These are phyloP conservation scores for Trochalopteron elliotii DNA, from an alignment of 2,113 vertebrate species.

Conservation along the genomic window DNA sequence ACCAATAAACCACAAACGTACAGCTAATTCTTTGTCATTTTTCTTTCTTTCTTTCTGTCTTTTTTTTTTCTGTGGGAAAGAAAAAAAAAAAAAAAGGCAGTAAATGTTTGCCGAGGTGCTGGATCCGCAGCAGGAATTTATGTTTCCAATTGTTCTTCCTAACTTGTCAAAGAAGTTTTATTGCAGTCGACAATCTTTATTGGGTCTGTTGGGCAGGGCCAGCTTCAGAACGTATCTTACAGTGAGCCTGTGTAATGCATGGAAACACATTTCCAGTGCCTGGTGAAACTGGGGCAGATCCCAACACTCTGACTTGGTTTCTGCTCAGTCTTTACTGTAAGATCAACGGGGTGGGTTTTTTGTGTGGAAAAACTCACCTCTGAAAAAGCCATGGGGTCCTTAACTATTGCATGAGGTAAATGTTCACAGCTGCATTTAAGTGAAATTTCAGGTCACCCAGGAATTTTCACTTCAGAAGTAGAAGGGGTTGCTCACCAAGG, in stretches of 20 bases:
- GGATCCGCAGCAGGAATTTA: constrained; percentile 57
- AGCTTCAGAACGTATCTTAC: constrained; percentile 9
- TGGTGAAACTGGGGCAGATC: background rate
- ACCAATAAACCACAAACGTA: constrained; percentile 72
- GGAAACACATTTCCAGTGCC: constrained; percentile 7
- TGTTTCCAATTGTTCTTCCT: constrained; percentile 62
- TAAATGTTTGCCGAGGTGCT: constrained; percentile 52
- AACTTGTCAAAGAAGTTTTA: constrained; percentile 57
- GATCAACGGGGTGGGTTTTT: background rate
- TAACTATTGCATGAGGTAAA: background rate
- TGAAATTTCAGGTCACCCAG: background rate
- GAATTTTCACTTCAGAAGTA: background rate
- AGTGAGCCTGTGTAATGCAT: background rate
- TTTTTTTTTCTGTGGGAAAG: constrained; percentile 61
- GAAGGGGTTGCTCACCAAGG: background rate
- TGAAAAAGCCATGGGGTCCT: background rate
- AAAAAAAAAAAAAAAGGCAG: constrained; percentile 3
- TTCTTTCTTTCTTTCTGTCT: background rate
- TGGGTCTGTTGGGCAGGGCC: constrained; percentile 29
- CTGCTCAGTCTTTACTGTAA: background rate
- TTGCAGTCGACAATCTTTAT: constrained; percentile 59
- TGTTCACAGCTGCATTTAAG: background rate
- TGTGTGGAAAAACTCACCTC: background rate
- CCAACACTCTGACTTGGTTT: background rate
- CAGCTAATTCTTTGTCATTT: constrained; percentile 67